A percentile compares a stretch with the other conserved stretches of the same genome.
Conservation (phyloP, 2,797 vertebrate genomes). For the Gymnothorax javanicus region DNA sequence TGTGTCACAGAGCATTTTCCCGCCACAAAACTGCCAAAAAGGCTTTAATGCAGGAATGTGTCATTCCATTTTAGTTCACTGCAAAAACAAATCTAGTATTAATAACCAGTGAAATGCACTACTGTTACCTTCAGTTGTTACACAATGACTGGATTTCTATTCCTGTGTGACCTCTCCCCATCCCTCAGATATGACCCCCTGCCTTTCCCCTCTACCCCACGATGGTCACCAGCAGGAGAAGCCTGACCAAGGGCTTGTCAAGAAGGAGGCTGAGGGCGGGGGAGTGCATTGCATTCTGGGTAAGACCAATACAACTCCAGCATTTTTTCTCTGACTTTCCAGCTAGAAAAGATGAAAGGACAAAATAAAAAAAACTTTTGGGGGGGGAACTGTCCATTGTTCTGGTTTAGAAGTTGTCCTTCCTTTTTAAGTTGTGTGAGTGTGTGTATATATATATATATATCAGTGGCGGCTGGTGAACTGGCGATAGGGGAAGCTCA, state of each 20-base stretch:
- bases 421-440: too few species aligned
- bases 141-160: not conserved
- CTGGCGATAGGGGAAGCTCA: too few species aligned
- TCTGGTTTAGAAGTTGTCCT: too few species aligned
- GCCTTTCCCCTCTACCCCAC: constrained; percentile 88
- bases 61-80: constrained; percentile 9
- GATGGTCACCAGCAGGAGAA: constrained; percentile 80
- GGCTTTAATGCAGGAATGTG: not conserved
- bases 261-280: constrained; percentile 76
- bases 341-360: not conserved
- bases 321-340: not conserved
- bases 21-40: not conserved
- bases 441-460: too few species aligned
- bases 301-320: constrained; percentile 61
- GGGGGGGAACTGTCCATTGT: not conserved
- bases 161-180: constrained; percentile 12
- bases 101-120: not conserved
- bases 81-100: not conserved
- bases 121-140: not conserved
- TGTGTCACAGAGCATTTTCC: not conserved
- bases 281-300: constrained; percentile 77
- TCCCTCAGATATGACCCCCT: constrained; percentile 86
- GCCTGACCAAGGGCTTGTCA: constrained; percentile 69
- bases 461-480: too few species aligned
- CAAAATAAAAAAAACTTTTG: not conserved